Base-by-base conservation (phyloP, 2,113 vertebrate species). In the Cyrtonyx montezumae region DNA sequence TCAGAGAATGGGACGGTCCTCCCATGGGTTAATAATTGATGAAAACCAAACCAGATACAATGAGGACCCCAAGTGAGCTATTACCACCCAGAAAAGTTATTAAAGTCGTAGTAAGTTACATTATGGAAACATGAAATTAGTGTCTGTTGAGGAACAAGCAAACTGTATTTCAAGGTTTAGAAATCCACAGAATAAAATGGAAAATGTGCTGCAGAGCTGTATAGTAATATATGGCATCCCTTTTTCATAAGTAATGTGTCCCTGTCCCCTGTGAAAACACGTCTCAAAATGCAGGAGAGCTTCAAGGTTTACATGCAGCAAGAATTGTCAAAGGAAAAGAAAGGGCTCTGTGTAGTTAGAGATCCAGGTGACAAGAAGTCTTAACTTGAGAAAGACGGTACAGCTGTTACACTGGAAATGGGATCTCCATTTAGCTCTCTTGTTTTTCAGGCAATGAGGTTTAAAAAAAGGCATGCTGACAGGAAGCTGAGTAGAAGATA, bases 1-100 rank as follows among this genome's bases (percentile, higher is more conserved):
- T 89, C 45, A 36, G 46, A 79, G 66, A 87, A 91, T 23, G 18
- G 26, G 67, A 34, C 4, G 1, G 48, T 79, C 45, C 32, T 84
- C 45, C 15, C 16, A 17, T 84, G 26, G 18, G 56, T 95, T 95
- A 94, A 91, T 95, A 82, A 94, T 94, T 95, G 68, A 17, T 94
- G 49, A 73, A 95, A 94, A 87, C 36, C 48, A 86, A 87, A 46
- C 48, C 37, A 79, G 53, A 42, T 92, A 66, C 2, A 13, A 0
- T 43, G 55, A 49, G 23, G 36, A 65, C 66, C 30, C 37, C 26
- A 62, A 34, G 45, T 8, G 18, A 69, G 17, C 22, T 87, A 0
- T 69, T 79, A n/a, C 32, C 16, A 59, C 15, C 56, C 25, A 21
- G 73, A 80, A 51, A 56, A 85, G 12, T 4, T 73, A n/a, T 71